Evolutionary conservation across 2,888 invertebrate genomes (phyloP).

Genomic region (Gisinianus flammeolus): DNA sequence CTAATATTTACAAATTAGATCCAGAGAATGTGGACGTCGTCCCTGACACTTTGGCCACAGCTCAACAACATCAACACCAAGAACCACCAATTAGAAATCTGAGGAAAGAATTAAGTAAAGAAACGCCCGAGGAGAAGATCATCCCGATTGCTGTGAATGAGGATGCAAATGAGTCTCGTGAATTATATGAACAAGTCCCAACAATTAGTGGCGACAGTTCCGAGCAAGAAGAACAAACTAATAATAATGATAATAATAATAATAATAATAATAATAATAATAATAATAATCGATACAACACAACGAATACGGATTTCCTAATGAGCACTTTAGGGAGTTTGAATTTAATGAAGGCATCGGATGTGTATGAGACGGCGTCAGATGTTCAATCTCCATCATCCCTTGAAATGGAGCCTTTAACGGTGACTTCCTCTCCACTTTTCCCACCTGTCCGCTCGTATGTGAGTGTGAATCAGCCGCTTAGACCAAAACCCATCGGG

Average conservation of each 20-base stretch:
- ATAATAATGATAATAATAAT: background rate
- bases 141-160: background rate
- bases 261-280: background rate
- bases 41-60: conserved; percentile 50
- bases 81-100: conserved; percentile 27
- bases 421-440: conserved; percentile 39
- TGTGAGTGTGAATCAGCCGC: conserved; percentile 74
- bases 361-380: conserved; percentile 5
- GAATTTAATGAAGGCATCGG: conserved; percentile 51
- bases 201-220: conserved; percentile 12
- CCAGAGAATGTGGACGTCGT: conserved; percentile 52
- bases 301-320: conserved; percentile 52
- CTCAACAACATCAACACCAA: background rate
- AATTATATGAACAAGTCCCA: conserved; percentile 37
- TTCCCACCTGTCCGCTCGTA: conserved; percentile 75
- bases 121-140: background rate
- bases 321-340: conserved; percentile 56
- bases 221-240: background rate
- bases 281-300: conserved; percentile 2
- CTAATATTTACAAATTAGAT: conserved; percentile 55
- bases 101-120: conserved; percentile 19
- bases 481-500: conserved; percentile 69
- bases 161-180: background rate
- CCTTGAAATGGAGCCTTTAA: background rate
- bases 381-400: background rate